Conservation (phyloP, 2,797 vertebrate species). For the Darevskia mixta region DNA sequence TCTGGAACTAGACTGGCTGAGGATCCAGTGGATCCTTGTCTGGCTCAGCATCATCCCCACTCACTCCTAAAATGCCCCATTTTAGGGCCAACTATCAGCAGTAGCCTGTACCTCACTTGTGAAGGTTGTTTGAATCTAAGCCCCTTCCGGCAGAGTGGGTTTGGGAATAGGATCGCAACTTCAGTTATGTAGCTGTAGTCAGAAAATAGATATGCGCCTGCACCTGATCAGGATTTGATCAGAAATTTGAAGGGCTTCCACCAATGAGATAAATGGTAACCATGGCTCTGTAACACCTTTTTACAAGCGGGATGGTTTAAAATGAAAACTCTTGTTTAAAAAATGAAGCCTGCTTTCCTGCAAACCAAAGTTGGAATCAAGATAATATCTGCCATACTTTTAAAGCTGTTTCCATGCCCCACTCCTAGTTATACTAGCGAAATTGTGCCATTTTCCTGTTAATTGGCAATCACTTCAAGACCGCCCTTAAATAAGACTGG, state of each 20-base stretch:
- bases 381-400: background rate
- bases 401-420: background rate
- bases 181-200: background rate
- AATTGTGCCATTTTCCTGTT: background rate
- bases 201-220: background rate
- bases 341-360: background rate
- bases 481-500: background rate
- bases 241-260: background rate
- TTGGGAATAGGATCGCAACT: no score
- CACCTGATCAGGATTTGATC: background rate
- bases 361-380: background rate
- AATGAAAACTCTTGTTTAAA: background rate
- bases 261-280: background rate
- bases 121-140: no score
- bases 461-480: background rate
- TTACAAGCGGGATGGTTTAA: background rate
- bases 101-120: no score
- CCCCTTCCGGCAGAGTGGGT: no score
- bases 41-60: no score
- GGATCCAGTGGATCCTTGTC: no score
- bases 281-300: background rate
- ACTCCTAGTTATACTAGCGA: background rate
- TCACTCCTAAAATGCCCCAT: no score
- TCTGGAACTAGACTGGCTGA: no score
- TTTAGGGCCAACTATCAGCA: no score